phyloP scores from a whole-genome alignment of 2,113 vertebrate species.

The Trichechus manatus region DNA sequence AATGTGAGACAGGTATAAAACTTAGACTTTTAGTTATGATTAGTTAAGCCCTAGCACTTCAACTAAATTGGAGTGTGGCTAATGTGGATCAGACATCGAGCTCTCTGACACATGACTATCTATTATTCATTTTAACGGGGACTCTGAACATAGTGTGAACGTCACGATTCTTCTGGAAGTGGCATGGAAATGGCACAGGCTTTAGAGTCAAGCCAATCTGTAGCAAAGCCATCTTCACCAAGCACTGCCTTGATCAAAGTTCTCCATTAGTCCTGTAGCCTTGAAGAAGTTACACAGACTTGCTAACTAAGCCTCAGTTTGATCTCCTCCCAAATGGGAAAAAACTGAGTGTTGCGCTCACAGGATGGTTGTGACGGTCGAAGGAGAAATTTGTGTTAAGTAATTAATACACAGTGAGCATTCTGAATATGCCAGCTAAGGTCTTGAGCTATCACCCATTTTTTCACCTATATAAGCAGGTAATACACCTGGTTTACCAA shows the following conservation, averaged over 20 bases:
- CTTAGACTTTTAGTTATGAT: background rate
- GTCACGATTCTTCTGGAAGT: background rate
- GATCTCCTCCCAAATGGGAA: background rate
- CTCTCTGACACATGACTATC: background rate
- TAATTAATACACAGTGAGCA: too few relatives aligned
- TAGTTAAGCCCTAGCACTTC: background rate
- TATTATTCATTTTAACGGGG: background rate
- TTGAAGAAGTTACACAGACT: background rate
- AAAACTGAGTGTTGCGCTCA: rapidly evolving
- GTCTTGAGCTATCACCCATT: too few relatives aligned
- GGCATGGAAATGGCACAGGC: background rate
- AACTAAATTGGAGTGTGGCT: background rate
- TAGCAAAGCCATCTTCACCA: background rate
- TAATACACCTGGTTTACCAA: background rate
- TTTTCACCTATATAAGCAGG: background rate
- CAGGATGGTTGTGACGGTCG: rapidly evolving
- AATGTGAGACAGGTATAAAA: background rate
- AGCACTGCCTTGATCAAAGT: background rate
- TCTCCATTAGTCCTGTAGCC: rapidly evolving
- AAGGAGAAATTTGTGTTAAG: background rate
- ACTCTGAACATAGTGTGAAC: background rate
- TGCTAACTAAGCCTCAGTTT: background rate
- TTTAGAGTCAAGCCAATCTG: background rate
- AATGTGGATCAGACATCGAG: background rate
- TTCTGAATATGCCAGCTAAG: rapidly evolving